Conservation (phyloP, 2,113 vertebrate genomes). For the Pterocles orientalis region DNA sequence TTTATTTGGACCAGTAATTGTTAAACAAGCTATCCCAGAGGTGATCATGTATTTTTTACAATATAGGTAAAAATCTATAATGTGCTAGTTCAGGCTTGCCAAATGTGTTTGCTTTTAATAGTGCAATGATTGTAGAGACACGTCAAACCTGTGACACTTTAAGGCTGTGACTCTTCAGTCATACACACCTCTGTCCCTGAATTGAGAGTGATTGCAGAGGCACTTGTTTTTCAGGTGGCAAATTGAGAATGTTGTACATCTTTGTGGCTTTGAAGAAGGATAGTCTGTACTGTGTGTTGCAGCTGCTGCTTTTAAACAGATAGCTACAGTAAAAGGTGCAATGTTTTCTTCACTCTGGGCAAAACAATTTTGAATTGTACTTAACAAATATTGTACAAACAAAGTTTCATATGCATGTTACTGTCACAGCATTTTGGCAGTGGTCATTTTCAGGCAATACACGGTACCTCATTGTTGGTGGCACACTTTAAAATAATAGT, state of each 20-base stretch:
- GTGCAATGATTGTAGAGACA: constrained; percentile 64
- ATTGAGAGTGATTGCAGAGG: background rate
- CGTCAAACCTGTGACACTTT: constrained; percentile 56
- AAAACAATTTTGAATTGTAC: constrained; percentile 60
- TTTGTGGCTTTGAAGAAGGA: constrained; percentile 25
- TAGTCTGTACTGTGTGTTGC: background rate
- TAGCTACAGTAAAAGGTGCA: constrained; percentile 44
- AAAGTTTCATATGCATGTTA: constrained; percentile 43
- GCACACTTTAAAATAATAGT: constrained; percentile 73
- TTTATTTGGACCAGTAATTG: constrained; percentile 62
- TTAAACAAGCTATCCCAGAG: constrained; percentile 52
- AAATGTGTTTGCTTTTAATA: constrained; percentile 53
- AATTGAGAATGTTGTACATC: background rate
- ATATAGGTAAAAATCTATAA: constrained; percentile 45
- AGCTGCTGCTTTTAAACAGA: constrained; percentile 5
- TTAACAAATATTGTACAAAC: constrained; percentile 52
- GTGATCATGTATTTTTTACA: constrained; percentile 60
- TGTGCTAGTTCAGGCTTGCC: constrained; percentile 64
- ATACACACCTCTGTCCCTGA: background rate
- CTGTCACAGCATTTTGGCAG: constrained; percentile 55
- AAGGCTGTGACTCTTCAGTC: constrained; percentile 63
- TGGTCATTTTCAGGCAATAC: constrained; percentile 48
- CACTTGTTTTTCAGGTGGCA: constrained; percentile 17
- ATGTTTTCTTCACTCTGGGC: constrained; percentile 55
- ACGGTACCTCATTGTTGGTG: constrained; percentile 66